phyloP scores from a whole-genome alignment of 2,888 invertebrate species.

The Stenurella melanura region DNA sequence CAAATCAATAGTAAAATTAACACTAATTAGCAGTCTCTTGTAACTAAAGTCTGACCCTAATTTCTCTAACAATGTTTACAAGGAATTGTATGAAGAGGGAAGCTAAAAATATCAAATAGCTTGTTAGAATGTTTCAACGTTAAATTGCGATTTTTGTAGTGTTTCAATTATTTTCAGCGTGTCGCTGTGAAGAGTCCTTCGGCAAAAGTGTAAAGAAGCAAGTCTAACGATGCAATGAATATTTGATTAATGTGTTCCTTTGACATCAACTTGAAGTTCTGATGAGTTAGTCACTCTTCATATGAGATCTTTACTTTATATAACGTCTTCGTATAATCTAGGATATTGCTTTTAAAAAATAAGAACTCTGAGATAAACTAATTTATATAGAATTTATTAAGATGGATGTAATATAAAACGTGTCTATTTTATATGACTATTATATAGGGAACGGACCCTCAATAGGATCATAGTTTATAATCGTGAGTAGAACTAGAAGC shows the following conservation, averaged over 20 bases:
- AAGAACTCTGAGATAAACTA: background rate
- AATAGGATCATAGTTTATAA: too few species aligned
- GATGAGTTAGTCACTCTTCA: constrained; percentile 49
- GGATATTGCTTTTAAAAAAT: constrained; percentile 40
- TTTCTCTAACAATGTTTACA: constrained; percentile 3
- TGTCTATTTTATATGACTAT: background rate
- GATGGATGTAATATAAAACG: background rate
- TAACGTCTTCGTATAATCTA: constrained; percentile 25
- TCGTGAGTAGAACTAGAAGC: too few species aligned
- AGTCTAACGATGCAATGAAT: constrained; percentile 59
- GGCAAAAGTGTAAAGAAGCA: constrained; percentile 50
- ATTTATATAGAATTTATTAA: constrained; percentile 8
- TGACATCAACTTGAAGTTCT: constrained; percentile 52
- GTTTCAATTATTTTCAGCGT: constrained; percentile 56
- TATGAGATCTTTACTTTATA: constrained; percentile 46
- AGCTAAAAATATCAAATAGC: constrained; percentile 27
- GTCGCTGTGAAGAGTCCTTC: constrained; percentile 41
- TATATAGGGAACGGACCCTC: background rate
- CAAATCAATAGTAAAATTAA: background rate
- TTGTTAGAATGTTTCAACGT: constrained; percentile 28
- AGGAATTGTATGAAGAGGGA: background rate
- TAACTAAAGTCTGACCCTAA: background rate
- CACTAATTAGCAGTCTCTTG: background rate
- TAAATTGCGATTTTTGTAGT: constrained; percentile 52
- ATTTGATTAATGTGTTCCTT: constrained; percentile 58